These are phyloP conservation scores for Dasyurus viverrinus DNA, from an alignment of 2,113 vertebrate species.

Conservation along the genomic window DNA sequence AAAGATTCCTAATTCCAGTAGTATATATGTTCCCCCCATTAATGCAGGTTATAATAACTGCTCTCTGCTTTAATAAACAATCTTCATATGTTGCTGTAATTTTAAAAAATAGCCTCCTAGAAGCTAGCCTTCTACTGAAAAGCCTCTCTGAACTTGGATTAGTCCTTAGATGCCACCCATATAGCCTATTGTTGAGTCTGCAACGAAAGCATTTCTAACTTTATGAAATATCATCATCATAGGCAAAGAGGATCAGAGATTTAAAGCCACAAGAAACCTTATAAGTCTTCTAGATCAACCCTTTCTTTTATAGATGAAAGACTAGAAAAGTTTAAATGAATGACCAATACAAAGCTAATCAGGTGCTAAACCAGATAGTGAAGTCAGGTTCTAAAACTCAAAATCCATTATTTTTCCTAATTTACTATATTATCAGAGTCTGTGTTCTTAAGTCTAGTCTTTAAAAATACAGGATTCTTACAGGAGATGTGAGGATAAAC, in stretches of 20 bases:
- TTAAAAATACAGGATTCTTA: not conserved
- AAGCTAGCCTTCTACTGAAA: not conserved
- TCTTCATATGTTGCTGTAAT: not conserved
- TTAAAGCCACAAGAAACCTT: not conserved
- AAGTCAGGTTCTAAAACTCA: not conserved
- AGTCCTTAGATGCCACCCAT: not conserved
- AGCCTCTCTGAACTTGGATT: not conserved
- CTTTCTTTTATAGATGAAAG: not conserved
- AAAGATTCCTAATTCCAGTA: not conserved
- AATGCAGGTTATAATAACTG: not conserved
- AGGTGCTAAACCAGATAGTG: not conserved
- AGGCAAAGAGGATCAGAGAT: not conserved
- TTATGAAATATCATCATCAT: not conserved
- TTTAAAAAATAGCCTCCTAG: not conserved
- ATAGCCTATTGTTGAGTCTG: not conserved
- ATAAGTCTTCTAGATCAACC: not conserved
- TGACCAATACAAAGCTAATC: not conserved
- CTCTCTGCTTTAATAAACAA: not conserved
- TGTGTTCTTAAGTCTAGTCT: not conserved
- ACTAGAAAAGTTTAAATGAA: not conserved
- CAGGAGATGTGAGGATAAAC: not conserved
- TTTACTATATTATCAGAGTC: not conserved
- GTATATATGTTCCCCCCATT: not conserved
- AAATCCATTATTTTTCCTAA: not conserved
- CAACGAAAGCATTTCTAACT: not conserved